phyloP scores from a whole-genome alignment of 2,888 invertebrate species.

The Tubulanus polymorphus region DNA sequence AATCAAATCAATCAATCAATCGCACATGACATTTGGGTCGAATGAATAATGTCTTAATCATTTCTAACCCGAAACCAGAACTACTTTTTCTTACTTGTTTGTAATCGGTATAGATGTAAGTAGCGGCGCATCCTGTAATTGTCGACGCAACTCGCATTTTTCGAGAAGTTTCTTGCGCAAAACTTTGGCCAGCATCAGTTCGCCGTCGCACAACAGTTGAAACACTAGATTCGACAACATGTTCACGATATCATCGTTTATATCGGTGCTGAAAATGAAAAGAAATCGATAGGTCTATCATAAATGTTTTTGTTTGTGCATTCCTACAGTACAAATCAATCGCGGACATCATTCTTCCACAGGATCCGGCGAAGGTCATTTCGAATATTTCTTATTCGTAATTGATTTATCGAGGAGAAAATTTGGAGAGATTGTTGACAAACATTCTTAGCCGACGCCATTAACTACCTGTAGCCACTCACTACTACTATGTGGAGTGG shows the following conservation, averaged over 20 bases:
- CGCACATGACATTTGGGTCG: neutral
- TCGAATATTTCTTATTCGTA: too few relatives aligned
- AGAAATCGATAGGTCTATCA: neutral
- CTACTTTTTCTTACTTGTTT: too few relatives aligned
- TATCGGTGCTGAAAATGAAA: constrained; percentile 67
- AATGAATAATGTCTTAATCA: too few relatives aligned
- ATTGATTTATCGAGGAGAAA: too few relatives aligned
- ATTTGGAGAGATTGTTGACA: too few relatives aligned
- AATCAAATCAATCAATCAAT: neutral
- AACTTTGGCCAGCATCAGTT: constrained; percentile 79
- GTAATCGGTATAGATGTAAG: too few relatives aligned
- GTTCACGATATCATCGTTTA: constrained; percentile 74
- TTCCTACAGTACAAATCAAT: neutral
- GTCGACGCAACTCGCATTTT: constrained; percentile 63
- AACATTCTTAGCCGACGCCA: too few relatives aligned
- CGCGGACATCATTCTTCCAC: neutral
- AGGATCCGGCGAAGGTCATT: too few relatives aligned
- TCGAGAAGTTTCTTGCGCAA: constrained; percentile 85
- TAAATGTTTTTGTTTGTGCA: neutral
- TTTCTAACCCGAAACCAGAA: too few relatives aligned
- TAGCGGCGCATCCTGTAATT: neutral
- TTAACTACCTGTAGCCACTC: too few relatives aligned
- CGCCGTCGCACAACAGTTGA: constrained; percentile 85
- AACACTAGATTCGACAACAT: constrained; percentile 90
- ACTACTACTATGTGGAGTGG: too few relatives aligned